Percentiles rank a stretch among this genome's conserved stretches.
phyloP scores from a whole-genome alignment of 2,888 invertebrate genomes.

The Cheilosia soror region DNA sequence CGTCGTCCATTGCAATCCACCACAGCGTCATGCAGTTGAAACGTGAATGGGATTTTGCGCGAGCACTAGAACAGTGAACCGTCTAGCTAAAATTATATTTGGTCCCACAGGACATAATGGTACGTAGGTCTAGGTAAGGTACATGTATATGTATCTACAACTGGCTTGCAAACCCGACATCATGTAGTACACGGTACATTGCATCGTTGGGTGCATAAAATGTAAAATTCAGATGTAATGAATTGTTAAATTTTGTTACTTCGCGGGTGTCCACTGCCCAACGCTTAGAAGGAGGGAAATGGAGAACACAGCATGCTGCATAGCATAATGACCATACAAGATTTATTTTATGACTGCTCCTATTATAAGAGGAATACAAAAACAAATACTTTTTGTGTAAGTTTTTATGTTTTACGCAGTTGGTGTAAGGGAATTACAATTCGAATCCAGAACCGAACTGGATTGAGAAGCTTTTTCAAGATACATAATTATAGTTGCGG shows the following conservation, averaged over 20 bases:
- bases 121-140: slow-evolving; percentile 34
- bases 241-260: slow-evolving; percentile 32
- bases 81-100: slow-evolving; percentile 31
- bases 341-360: not conserved
- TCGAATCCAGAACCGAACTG: too few relatives aligned
- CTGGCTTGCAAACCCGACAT: slow-evolving; percentile 33
- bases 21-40: slow-evolving; percentile 44
- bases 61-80: slow-evolving; percentile 35
- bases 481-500: too few relatives aligned
- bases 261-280: not conserved
- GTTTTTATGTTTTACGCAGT: too few relatives aligned
- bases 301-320: not conserved
- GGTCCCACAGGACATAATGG: slow-evolving; percentile 51
- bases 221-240: slow-evolving; percentile 29
- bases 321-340: not conserved
- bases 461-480: too few relatives aligned
- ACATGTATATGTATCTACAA: slow-evolving; percentile 26
- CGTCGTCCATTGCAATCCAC: slow-evolving; percentile 30
- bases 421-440: too few relatives aligned
- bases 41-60: slow-evolving; percentile 48
- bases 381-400: too few relatives aligned
- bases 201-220: not conserved
- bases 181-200: slow-evolving; percentile 36
- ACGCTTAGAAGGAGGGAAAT: not conserved
- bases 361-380: too few relatives aligned